Conservation (phyloP, 1,140 invertebrate genomes). For the Leptoteleia sp. region DNA sequence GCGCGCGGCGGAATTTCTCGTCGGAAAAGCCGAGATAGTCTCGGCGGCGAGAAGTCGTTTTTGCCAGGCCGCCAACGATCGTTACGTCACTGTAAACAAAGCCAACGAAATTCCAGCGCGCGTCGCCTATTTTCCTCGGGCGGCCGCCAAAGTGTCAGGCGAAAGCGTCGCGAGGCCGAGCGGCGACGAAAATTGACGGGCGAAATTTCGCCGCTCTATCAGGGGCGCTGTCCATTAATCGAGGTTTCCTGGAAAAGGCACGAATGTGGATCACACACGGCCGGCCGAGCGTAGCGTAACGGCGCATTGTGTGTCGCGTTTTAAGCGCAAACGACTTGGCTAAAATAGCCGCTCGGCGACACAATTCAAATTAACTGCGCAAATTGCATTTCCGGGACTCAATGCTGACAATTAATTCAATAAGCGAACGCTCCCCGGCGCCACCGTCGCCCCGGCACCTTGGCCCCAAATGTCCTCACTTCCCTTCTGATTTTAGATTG, state of each 20-base stretch:
- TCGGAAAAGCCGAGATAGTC: no score
- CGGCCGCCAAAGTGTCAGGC: neutral
- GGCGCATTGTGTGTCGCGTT: constrained; percentile 11
- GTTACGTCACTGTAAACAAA: constrained; percentile 43
- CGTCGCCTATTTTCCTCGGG: neutral
- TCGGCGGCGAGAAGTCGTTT: no score
- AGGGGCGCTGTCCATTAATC: neutral
- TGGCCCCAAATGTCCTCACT: no score
- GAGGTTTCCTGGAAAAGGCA: no score
- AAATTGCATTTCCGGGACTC: constrained; percentile 41
- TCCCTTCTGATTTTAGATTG: no score
- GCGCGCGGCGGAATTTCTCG: no score
- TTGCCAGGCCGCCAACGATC: constrained; percentile 7
- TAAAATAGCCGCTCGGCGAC: constrained; percentile 10
- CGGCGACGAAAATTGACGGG: no score
- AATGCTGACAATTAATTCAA: constrained; percentile 36
- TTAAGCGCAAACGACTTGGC: constrained; percentile 8
- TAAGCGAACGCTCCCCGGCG: constrained; percentile 10
- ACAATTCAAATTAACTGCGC: constrained; percentile 27
- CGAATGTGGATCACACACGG: constrained; percentile 13
- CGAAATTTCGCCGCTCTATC: no score
- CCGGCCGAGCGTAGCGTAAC: constrained; percentile 15
- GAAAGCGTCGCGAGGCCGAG: neutral
- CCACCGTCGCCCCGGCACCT: no score
- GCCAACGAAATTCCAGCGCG: constrained; percentile 6